Base-by-base conservation (phyloP, 2,797 vertebrate species). In the Hyperoplus lanceolatus region DNA sequence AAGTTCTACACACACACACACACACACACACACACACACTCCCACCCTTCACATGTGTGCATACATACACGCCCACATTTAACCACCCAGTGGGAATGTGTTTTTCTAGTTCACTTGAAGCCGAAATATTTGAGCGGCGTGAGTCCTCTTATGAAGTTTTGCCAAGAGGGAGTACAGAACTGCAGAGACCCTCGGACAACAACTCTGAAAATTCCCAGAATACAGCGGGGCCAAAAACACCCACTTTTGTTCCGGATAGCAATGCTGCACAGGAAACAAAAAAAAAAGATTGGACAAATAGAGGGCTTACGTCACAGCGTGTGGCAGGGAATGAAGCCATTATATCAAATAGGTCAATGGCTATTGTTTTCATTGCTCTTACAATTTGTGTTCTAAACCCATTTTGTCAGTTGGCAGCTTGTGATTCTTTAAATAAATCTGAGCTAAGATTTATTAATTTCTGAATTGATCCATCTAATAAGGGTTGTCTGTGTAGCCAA, bases 91-190 rank as follows among this genome's bases (percentile, higher is more conserved):
- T 87, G 85, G 86, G 90, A 90, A 83, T 84, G 82, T 94, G 89
- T 94, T 95, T 94, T 94, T 91, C 83, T 95, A 94, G 90, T 91
- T 91, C 90, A 93, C 93, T 93, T 95, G 95, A 93, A 90, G 89
- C 87, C 77, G 92, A 94, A 95, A 95, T 94, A 93, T 89, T 86
- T 94, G 91, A 94, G 94, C 92, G 92, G 85, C 80, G 82, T 93
- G 94, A 94, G 90, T 93, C 93, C 89, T 91, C 92, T 92, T 93
- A 88, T 93, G 94, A 92, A 86, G 89, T 79, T 93, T 89, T 95
- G 83, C 90, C 91, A 93, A 80, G 77, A 87, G 82, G 87, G 81
- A 92, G 93, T 91, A 86, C 86, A 90, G 85, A 93, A 90, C 89
- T 88, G 86, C 91, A 94, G 93, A 92, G 84, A 90, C 91, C 87